Conservation (phyloP, 2,797 vertebrate genomes). For the Eulemur coronatus region DNA sequence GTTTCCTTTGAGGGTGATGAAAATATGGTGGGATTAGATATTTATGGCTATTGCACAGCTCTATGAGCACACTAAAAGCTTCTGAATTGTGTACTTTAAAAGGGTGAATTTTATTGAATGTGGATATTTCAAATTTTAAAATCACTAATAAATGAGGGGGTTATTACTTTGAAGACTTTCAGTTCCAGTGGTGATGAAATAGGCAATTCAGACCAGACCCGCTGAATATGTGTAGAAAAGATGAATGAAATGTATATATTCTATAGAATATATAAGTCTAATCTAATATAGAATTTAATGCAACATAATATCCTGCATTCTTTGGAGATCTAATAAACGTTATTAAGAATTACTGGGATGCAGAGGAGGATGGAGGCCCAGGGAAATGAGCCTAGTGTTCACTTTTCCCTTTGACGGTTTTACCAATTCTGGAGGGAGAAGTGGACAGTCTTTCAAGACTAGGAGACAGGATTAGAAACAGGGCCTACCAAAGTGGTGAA, state of each 20-base stretch:
- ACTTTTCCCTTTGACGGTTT: background rate
- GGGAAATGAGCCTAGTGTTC: background rate
- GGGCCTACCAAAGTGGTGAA: background rate
- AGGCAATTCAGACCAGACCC: background rate
- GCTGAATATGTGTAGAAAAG: background rate
- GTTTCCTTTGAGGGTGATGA: background rate
- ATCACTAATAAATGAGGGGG: background rate
- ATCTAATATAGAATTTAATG: background rate
- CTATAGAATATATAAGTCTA: background rate
- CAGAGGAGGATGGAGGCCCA: background rate
- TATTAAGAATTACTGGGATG: background rate
- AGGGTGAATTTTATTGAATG: background rate
- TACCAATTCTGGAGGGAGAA: background rate
- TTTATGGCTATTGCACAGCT: background rate
- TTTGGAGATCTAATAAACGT: background rate
- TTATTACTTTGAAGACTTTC: constrained; percentile 36
- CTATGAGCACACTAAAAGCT: background rate
- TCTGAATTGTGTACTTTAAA: background rate
- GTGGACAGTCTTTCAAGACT: background rate
- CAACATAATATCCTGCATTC: background rate
- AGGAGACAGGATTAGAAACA: background rate
- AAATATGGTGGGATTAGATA: background rate
- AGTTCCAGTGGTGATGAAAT: background rate
- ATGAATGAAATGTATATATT: background rate
- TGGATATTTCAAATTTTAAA: constrained; percentile 3